phyloP scores from a whole-genome alignment of 2,797 vertebrate genomes.

The Catostomus latipinnis region DNA sequence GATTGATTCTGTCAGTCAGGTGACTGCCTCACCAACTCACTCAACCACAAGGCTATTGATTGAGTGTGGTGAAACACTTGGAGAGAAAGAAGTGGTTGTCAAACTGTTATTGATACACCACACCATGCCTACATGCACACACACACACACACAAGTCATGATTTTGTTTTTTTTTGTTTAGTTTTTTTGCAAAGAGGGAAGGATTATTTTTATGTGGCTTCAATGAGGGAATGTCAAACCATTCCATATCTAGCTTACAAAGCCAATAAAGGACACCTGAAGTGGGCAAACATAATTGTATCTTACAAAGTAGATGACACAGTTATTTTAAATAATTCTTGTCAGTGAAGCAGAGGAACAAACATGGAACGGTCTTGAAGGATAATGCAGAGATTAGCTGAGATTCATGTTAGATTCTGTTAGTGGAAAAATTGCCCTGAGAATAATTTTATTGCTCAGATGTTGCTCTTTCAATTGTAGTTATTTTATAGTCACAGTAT shows the following conservation, averaged over 20 bases:
- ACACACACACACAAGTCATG: not conserved
- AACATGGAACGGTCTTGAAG: slow-evolving; percentile 7
- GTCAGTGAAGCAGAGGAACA: not conserved
- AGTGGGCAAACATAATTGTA: not conserved
- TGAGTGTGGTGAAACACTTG: slow-evolving; percentile 36
- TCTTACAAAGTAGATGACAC: not conserved
- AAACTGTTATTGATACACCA: slow-evolving; percentile 40
- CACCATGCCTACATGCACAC: not conserved
- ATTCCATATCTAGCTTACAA: not conserved
- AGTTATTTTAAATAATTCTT: not conserved
- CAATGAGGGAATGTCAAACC: too few species aligned
- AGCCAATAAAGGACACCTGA: not conserved
- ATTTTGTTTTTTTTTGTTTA: not conserved
- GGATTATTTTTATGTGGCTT: not conserved
- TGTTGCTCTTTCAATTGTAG: not conserved
- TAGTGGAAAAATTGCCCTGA: not conserved
- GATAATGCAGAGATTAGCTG: not conserved
- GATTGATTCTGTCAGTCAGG: slow-evolving; percentile 73
- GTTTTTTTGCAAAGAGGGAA: not conserved
- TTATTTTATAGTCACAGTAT: slow-evolving; percentile 2
- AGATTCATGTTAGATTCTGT: not conserved
- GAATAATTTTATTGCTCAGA: slow-evolving; percentile 6
- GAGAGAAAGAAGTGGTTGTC: slow-evolving; percentile 41
- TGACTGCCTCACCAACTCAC: slow-evolving; percentile 69
- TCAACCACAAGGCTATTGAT: slow-evolving; percentile 52